Evolutionary conservation across 2,113 vertebrate species (phyloP), one percentile per base, ranked within the genome.

Genomic region (Paramormyrops kingsleyae): DNA sequence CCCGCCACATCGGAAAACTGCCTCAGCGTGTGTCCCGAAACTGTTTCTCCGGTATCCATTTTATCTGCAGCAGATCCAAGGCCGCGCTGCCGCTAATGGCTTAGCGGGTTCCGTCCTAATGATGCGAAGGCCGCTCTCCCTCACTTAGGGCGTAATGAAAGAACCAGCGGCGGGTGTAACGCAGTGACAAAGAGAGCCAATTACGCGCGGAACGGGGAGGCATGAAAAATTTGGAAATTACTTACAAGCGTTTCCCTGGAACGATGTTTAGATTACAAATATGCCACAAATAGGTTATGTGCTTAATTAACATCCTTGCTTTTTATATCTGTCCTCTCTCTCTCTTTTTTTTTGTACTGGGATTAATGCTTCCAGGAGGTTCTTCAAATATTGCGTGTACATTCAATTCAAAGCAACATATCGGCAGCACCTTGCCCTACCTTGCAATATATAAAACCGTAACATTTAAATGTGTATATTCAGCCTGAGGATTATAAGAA

Each of bases 31-130:
- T 56, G 91, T 88, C 84, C 35, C 83, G 77, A n/a, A 66, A 39
- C 24, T 8, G 87, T 90, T 90, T 92, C 84, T 85, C 83, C 46
- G 89, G 70, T 87, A 89, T 85, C 42, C 83, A 13, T 49, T 85
- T 85, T 56, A 91, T 87, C 86, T 90, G 90, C 62, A 59, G 91
- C 77, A 89, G 83, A 90, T 91, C 47, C 90, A 87, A 59, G 88
- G 91, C 89, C 88, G 84, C 91, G 89, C 92, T 89, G 91, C 85
- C 88, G 66, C 83, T 91, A 91, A 93, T 91, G 89, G 90, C 91
- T 66, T 59, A 89, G 90, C 62, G 59, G 42, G 90, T 91, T 92
- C 91, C 88, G 90, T 92, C 91, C 89, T 92, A 92, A 93, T 91
- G 93, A 91, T 91, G 87, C 90, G 70, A 53, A 39, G 90, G 91